Evolutionary conservation across 2,113 vertebrate species (phyloP).

Genomic region (Telmatochromis brichardi): DNA sequence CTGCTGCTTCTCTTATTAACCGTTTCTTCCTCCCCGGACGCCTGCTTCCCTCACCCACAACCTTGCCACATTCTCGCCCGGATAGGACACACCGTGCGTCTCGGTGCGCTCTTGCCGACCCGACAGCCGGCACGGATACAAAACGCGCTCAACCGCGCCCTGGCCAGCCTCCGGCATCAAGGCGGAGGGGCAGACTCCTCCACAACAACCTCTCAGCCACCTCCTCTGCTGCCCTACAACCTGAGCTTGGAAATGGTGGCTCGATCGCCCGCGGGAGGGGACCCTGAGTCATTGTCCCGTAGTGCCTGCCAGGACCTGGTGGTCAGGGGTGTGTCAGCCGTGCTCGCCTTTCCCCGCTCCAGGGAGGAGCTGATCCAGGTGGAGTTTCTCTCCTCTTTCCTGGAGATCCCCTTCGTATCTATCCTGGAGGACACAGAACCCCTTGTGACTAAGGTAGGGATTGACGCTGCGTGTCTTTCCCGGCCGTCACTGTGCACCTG

Average conservation of each 20-base stretch:
- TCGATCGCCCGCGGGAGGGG: slow-evolving; percentile 66
- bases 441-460: slow-evolving; percentile 79
- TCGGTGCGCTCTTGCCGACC: slow-evolving; percentile 79
- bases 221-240: slow-evolving; percentile 75
- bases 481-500: not conserved
- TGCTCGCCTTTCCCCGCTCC: slow-evolving; percentile 84
- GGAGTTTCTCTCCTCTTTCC: slow-evolving; percentile 84
- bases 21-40: slow-evolving; percentile 51
- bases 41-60: slow-evolving; percentile 70
- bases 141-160: slow-evolving; percentile 75
- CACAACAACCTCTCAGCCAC: slow-evolving; percentile 41
- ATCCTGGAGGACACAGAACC: slow-evolving; percentile 80
- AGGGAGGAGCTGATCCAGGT: slow-evolving; percentile 84
- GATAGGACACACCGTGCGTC: slow-evolving; percentile 78
- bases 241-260: slow-evolving; percentile 81
- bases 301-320: slow-evolving; percentile 81
- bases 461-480: not conserved
- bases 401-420: slow-evolving; percentile 87
- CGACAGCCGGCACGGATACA: slow-evolving; percentile 72
- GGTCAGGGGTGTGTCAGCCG: slow-evolving; percentile 78
- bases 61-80: slow-evolving; percentile 77
- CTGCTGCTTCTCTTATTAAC: slow-evolving; percentile 50
- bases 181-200: slow-evolving; percentile 19
- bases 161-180: slow-evolving; percentile 70
- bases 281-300: slow-evolving; percentile 80